Evolutionary conservation across 2,113 vertebrate genomes (phyloP).

Genomic region (Chaetops frenatus): DNA sequence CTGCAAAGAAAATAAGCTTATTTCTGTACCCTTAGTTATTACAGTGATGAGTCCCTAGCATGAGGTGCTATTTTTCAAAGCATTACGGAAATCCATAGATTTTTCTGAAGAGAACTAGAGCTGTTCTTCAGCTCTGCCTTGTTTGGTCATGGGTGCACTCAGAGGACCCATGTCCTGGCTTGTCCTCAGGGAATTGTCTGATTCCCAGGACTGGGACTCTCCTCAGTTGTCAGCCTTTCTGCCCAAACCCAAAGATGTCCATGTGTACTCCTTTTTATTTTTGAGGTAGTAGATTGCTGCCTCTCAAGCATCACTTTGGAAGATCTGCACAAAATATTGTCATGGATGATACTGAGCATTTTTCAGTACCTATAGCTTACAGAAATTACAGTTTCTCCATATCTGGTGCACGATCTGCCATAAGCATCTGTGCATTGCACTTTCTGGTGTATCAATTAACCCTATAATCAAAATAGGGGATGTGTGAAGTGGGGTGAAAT

Average conservation of each 20-base stretch:
- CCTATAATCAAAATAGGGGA: background rate
- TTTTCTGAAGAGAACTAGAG: background rate
- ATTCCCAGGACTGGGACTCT: background rate
- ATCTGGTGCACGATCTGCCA: background rate
- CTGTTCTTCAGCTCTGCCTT: background rate
- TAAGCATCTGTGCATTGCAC: background rate
- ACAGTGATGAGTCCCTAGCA: background rate
- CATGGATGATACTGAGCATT: background rate
- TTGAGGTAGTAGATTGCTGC: background rate
- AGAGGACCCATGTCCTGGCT: rapidly evolving
- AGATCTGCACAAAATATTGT: background rate
- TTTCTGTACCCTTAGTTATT: background rate
- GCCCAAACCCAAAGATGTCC: background rate
- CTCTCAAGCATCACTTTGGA: background rate
- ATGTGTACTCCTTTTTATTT: background rate
- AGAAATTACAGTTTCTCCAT: background rate
- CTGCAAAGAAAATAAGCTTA: background rate
- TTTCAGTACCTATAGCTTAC: background rate
- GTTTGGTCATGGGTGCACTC: rapidly evolving
- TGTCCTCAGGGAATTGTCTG: rapidly evolving
- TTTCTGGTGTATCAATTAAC: background rate
- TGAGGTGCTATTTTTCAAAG: background rate
- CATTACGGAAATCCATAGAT: background rate
- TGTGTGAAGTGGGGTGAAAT: too few species aligned
- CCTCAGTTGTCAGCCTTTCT: rapidly evolving